Evolutionary conservation across 2,888 invertebrate species (phyloP).

Genomic region (Quadroppia sp.): DNA sequence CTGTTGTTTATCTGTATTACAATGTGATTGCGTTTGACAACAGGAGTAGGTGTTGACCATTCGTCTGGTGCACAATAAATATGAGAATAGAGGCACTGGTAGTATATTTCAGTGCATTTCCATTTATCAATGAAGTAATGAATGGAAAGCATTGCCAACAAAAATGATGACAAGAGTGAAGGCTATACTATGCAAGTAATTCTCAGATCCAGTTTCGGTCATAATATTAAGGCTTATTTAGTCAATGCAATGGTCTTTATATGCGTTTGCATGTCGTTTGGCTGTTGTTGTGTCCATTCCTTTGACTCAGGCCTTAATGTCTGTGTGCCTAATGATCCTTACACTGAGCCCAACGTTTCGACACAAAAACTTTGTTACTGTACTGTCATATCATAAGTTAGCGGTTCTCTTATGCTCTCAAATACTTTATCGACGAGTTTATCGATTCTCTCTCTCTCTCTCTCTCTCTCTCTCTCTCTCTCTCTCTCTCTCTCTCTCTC

Average conservation of each 20-base stretch:
- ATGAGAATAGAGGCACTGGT: background rate
- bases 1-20: slow-evolving; percentile 25
- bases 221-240: slow-evolving; percentile 28
- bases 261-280: slow-evolving; percentile 24
- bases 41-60: slow-evolving; percentile 9
- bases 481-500: background rate
- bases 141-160: background rate
- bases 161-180: slow-evolving; percentile 18
- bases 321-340: slow-evolving; percentile 36
- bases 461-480: background rate
- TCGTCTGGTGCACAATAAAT: slow-evolving; percentile 16
- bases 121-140: slow-evolving; percentile 4
- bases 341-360: slow-evolving; percentile 31
- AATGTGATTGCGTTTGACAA: background rate
- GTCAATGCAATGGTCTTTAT: background rate
- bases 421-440: background rate
- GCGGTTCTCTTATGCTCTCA: slow-evolving; percentile 12
- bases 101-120: background rate
- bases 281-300: slow-evolving; percentile 32
- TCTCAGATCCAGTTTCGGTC: slow-evolving; percentile 23
- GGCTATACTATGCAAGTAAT: slow-evolving; percentile 8
- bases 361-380: slow-evolving; percentile 34
- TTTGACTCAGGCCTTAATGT: slow-evolving; percentile 3
- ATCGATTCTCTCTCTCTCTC: slow-evolving; percentile 3
- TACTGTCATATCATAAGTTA: slow-evolving; percentile 36